Percentiles rank a stretch among this genome's conserved stretches.
phyloP scores from a whole-genome alignment of 2,888 invertebrate genomes.

The Platycheirus rosarum region DNA sequence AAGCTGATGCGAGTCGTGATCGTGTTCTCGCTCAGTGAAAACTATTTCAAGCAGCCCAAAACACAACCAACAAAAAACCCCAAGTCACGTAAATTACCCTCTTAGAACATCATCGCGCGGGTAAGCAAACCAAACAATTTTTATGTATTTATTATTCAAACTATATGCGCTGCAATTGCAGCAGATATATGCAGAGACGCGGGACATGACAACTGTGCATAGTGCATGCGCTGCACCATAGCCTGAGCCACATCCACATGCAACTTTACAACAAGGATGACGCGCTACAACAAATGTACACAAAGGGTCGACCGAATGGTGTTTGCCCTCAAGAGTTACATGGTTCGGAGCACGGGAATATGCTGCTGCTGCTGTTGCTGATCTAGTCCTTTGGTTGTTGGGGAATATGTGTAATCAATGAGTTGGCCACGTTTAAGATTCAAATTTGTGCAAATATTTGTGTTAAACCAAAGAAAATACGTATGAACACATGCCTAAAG shows the following conservation, averaged over 20 bases:
- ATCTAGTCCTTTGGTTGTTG: conserved; percentile 7
- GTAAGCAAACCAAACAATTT: conserved; percentile 51
- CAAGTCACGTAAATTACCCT: conserved; percentile 54
- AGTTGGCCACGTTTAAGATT: conserved; percentile 63
- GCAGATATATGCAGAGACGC: neutral
- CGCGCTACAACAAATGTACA: conserved; percentile 66
- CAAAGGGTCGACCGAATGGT: conserved; percentile 47
- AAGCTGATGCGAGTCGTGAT: conserved; percentile 44
- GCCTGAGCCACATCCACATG: conserved; percentile 10
- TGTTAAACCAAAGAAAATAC: conserved; percentile 29
- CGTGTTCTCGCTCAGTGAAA: conserved; percentile 39
- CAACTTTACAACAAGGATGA: conserved; percentile 49
- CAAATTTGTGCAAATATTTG: conserved; percentile 67
- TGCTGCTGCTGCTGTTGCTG: conserved; percentile 6
- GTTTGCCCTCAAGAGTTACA: conserved; percentile 58
- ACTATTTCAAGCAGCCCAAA: conserved; percentile 21
- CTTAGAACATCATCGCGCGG: conserved; percentile 40
- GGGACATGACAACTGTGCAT: conserved; percentile 33
- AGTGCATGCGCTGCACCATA: no score
- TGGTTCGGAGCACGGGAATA: conserved; percentile 30
- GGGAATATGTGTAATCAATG: conserved; percentile 49
- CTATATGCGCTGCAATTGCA: conserved; percentile 43
- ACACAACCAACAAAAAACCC: neutral
- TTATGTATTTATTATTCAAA: conserved; percentile 66
- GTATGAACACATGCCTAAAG: conserved; percentile 12